Percentiles rank a stretch among this genome's conserved stretches.
These are phyloP conservation scores for Cathartes aura DNA, from an alignment of 2,113 vertebrate species.

Conservation along the genomic window DNA sequence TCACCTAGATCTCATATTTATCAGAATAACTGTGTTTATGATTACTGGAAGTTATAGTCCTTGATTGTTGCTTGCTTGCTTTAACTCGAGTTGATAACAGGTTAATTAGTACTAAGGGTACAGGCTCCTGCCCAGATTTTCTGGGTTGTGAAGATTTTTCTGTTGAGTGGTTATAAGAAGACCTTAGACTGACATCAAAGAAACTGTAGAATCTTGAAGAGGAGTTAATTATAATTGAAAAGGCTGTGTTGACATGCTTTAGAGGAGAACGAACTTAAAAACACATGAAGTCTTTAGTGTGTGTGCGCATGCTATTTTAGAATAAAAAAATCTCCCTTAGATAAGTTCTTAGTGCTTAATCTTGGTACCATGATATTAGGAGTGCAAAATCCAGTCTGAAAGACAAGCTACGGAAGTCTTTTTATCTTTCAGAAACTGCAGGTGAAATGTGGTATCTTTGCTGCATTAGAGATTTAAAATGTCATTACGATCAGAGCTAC, in stretches of 20 bases:
- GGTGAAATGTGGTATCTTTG: not conserved
- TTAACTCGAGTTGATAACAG: not conserved
- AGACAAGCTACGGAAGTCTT: not conserved
- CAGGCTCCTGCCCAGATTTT: not conserved
- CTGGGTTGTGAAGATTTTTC: not conserved
- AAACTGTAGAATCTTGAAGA: not conserved
- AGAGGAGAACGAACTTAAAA: not conserved
- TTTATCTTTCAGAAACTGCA: not conserved
- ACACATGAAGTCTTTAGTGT: accelerated
- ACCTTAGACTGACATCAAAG: not conserved
- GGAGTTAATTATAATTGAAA: not conserved
- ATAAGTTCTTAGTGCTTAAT: not conserved
- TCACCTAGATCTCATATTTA: not conserved
- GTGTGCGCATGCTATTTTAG: not conserved
- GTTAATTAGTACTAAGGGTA: not conserved
- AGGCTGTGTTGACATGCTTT: not conserved
- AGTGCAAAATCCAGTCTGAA: not conserved
- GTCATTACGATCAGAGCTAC: not conserved
- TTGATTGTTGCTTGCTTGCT: not conserved
- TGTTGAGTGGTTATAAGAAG: not conserved
- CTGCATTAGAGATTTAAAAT: not conserved
- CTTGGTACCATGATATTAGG: not conserved
- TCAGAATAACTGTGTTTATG: not conserved
- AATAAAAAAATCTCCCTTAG: not conserved
- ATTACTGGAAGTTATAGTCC: not conserved